These are phyloP conservation scores for Dendroctonus ponderosae DNA, from an alignment of 1,140 invertebrate species.

Conservation along the genomic window DNA sequence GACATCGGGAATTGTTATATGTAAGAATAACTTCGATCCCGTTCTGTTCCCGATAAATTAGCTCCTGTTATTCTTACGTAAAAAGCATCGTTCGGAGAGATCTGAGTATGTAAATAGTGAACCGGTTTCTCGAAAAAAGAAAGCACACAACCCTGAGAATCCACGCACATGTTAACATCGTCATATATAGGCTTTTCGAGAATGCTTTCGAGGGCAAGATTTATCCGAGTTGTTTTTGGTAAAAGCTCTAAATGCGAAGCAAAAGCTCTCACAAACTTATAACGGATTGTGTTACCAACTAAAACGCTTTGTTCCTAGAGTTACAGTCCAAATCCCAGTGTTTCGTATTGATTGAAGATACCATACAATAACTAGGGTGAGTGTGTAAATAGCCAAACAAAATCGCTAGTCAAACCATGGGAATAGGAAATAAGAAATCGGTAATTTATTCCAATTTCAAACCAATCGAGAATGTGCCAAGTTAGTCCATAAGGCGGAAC, in stretches of 20 bases:
- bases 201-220: constrained; percentile 4
- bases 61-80: background rate
- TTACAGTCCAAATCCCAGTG: too few species aligned
- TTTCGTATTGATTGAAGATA: too few species aligned
- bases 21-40: background rate
- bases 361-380: too few species aligned
- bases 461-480: too few species aligned
- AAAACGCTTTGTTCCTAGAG: too few species aligned
- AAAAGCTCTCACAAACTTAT: background rate
- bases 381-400: too few species aligned
- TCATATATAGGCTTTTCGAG: constrained; percentile 5
- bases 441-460: too few species aligned
- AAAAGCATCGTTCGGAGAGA: constrained; percentile 4
- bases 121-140: background rate
- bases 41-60: background rate
- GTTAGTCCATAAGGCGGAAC: too few species aligned
- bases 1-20: too few species aligned
- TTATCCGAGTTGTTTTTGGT: constrained; percentile 12
- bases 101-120: constrained; percentile 6
- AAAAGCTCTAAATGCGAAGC: constrained; percentile 6
- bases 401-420: too few species aligned
- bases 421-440: too few species aligned
- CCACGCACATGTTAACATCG: background rate
- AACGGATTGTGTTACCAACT: background rate
- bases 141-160: constrained; percentile 11